Evolutionary conservation across 2,888 invertebrate genomes (phyloP), one percentile per base, ranked within the genome.

Genomic region (Cryptocheilus praepositus): DNA sequence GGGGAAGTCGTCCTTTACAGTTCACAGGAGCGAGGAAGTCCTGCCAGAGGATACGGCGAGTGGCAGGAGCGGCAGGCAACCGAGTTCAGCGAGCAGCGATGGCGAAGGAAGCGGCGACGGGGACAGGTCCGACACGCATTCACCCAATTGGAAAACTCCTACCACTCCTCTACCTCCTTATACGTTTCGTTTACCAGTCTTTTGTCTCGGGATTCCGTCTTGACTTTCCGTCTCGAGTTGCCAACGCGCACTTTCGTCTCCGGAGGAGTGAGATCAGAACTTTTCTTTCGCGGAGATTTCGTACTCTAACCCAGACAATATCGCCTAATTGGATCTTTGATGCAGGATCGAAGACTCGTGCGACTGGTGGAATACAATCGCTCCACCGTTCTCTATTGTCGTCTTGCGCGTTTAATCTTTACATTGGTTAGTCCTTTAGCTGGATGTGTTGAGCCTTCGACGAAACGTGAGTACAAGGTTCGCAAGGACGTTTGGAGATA

Each of bases 1-100:
- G 91, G 96, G 96, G 89, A 96, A 96, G 92, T 96, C 95, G 91
- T 96, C 97, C 89, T 96, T 97, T 92, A 97, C 97, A 90, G 96
- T 98, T 89, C 98, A 98, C 92, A 95, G 98, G 91, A 98, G 98
- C 90, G 98, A 98, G 92, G 98, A 98, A 91, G 96, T 98, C 88
- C 93, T 95, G 85, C 97, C 97, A 80, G 95, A 95, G 85, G 96
- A 96, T 90, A 83, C 86, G 74, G 77, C 83, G 67, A 81, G 88
- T 73, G 85, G 85, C 64, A 83, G 85, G 58, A 86, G 91, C 85
- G 92, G 92, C 82, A 89, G 91, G 88, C 95, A 96, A 88, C 95
- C 96, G 87, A 96, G 96, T 86, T 96, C 96, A 85, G 95, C 96
- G 86, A 97, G 97, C 89, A 96, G 96, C 90, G 97, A 97, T 90